Evolutionary conservation across 2,113 vertebrate species (phyloP).

Genomic region (Varanus komodoensis): DNA sequence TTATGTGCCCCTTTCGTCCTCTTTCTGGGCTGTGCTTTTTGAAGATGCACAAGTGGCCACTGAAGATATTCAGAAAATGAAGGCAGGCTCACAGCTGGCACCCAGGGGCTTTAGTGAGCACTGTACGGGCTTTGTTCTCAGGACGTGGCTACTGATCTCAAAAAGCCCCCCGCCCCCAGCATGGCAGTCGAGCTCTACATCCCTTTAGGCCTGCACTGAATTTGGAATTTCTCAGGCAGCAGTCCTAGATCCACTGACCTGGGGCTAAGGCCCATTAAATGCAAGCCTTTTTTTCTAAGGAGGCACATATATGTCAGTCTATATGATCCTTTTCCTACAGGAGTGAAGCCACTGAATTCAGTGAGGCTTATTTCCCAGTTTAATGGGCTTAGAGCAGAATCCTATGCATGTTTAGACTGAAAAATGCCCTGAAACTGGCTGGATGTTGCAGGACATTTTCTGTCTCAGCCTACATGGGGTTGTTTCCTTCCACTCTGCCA

Average conservation of each 20-base stretch:
- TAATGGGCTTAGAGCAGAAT: neutral
- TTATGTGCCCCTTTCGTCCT: too few relatives aligned
- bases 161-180: neutral
- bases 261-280: neutral
- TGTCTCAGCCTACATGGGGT: neutral
- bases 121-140: neutral
- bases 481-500: neutral
- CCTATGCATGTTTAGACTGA: too few relatives aligned
- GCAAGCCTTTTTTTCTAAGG: too few relatives aligned
- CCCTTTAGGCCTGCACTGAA: too few relatives aligned
- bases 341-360: too few relatives aligned
- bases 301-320: too few relatives aligned
- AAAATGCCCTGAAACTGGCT: too few relatives aligned
- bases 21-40: too few relatives aligned
- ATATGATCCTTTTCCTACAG: too few relatives aligned
- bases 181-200: neutral
- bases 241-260: neutral
- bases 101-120: neutral
- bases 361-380: neutral
- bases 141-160: neutral
- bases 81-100: neutral
- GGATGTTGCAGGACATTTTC: too few relatives aligned
- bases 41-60: too few relatives aligned
- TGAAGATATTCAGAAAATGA: neutral
- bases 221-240: neutral